Percentiles rank a stretch among this genome's conserved stretches.
Conservation (phyloP, 2,888 invertebrate genomes). For the Eupithecia tripunctaria region DNA sequence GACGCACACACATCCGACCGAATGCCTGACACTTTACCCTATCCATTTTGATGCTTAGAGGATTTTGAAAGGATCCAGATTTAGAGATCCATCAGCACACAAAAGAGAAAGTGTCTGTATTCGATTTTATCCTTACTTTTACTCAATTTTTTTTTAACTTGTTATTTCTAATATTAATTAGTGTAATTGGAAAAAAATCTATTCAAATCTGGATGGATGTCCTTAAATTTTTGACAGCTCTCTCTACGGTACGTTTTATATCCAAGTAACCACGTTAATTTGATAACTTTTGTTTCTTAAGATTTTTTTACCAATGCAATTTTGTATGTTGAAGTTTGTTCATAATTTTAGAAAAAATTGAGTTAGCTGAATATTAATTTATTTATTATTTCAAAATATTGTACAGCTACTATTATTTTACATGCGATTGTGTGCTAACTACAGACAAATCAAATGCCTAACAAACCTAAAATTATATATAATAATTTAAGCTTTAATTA, state of each 20-base stretch:
- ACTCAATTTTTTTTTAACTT: not conserved
- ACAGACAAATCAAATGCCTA: too few relatives aligned
- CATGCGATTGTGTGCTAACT: too few relatives aligned
- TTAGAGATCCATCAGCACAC: not conserved
- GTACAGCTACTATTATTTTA: too few relatives aligned
- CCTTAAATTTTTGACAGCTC: not conserved
- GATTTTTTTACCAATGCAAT: too few relatives aligned
- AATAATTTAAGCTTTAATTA: too few relatives aligned
- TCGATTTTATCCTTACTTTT: not conserved
- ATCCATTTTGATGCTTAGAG: not conserved
- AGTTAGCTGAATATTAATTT: not conserved
- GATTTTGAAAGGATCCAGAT: not conserved
- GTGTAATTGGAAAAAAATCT: not conserved
- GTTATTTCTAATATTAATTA: not conserved
- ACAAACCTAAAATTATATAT: too few relatives aligned
- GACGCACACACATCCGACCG: slow-evolving; percentile 28
- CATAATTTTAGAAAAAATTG: not conserved
- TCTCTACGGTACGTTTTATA: too few relatives aligned
- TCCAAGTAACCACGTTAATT: too few relatives aligned
- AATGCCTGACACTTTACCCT: not conserved
- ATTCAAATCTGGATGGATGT: not conserved
- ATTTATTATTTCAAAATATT: too few relatives aligned
- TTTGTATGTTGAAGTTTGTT: too few relatives aligned
- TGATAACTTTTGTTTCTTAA: too few relatives aligned
- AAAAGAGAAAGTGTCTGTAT: not conserved